Conservation (phyloP, 2,113 vertebrate species). For the Nothoprocta perdicaria region DNA sequence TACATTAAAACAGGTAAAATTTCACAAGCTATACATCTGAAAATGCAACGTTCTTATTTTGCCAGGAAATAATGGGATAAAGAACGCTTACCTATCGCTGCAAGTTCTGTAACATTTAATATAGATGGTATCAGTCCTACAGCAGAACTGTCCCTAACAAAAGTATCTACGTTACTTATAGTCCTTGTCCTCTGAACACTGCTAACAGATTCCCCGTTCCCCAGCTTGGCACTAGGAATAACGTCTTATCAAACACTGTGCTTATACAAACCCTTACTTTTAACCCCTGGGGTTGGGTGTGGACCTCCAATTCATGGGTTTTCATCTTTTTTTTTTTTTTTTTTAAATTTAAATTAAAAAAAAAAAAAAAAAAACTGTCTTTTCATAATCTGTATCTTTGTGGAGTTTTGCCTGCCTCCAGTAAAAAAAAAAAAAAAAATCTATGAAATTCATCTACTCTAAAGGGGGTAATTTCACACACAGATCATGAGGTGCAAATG, state of each 20-base stretch:
- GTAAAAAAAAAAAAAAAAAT: not conserved
- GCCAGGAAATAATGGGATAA: not conserved
- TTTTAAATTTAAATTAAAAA: no score
- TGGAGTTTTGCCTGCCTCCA: not conserved
- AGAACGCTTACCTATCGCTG: not conserved
- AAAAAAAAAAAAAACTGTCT: not conserved
- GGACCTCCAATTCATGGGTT: not conserved
- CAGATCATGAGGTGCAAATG: not conserved
- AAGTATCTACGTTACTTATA: rapidly evolving
- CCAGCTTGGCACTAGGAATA: not conserved
- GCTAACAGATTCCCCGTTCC: not conserved
- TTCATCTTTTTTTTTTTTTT: not conserved
- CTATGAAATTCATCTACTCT: not conserved
- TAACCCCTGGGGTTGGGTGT: not conserved
- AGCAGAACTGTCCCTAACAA: not conserved
- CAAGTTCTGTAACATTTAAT: not conserved
- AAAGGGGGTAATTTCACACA: not conserved
- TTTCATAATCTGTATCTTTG: not conserved
- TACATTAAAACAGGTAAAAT: not conserved
- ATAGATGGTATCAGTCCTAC: not conserved
- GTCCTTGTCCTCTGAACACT: not conserved
- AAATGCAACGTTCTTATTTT: not conserved
- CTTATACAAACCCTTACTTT: not conserved
- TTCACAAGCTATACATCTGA: slow-evolving; percentile 22
- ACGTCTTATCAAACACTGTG: not conserved